Conservation (phyloP, 1,140 invertebrate genomes). For the Lycorma delicatula region DNA sequence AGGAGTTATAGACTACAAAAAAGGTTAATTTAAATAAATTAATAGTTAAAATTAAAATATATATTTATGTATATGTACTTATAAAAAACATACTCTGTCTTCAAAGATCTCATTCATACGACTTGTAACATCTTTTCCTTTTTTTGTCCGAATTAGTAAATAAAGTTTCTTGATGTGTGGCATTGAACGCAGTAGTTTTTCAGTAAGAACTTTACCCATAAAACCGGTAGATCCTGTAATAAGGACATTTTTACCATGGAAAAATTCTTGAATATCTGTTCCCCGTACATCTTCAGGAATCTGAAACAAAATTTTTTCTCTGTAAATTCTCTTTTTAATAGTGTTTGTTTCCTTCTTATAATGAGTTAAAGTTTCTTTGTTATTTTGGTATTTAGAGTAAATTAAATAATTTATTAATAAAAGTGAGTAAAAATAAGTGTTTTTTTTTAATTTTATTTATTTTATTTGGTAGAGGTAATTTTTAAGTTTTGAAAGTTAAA, state of each 20-base stretch:
- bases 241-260: constrained; percentile 43
- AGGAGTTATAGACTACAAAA: neutral
- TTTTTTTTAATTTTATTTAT: no score
- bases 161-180: constrained; percentile 61
- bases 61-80: neutral
- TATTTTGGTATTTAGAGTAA: no score
- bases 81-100: constrained; percentile 53
- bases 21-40: neutral
- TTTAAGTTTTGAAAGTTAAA: no score
- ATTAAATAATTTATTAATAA: no score
- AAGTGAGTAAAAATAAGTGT: no score
- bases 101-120: constrained; percentile 55
- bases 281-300: constrained; percentile 12
- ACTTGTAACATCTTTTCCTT: constrained; percentile 49
- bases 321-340: no score
- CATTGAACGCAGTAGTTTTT: constrained; percentile 72
- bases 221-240: constrained; percentile 54
- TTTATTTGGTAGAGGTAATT: no score
- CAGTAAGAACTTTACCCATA: constrained; percentile 75
- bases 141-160: constrained; percentile 62
- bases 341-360: no score
- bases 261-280: constrained; percentile 36
- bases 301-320: neutral
- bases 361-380: no score
- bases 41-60: neutral